A percentile compares a stretch with the other conserved stretches of the same genome.
Evolutionary conservation across 1,140 invertebrate species (phyloP).

Genomic region (Nephila pilipes): DNA sequence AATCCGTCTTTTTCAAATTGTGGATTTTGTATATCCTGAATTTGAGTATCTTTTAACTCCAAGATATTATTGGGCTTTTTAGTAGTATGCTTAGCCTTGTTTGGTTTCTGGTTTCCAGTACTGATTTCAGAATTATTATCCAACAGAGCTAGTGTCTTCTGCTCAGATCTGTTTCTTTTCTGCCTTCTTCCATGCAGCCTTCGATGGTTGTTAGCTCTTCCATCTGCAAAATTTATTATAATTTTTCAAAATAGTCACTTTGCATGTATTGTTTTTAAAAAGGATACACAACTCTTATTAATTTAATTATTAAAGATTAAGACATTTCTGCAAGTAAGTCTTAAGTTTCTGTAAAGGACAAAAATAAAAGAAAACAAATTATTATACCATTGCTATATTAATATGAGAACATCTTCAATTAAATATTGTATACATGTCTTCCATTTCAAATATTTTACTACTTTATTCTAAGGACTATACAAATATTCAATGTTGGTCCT

Average conservation of each 20-base stretch:
- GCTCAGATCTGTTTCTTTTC: slow-evolving; percentile 43
- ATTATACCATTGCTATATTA: no score
- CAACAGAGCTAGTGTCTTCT: not conserved
- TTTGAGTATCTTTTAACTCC: not conserved
- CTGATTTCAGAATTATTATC: slow-evolving; percentile 19
- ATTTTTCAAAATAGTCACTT: not conserved
- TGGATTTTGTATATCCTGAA: not conserved
- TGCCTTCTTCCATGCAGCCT: slow-evolving; percentile 36
- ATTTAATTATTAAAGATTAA: no score
- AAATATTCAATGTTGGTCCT: no score
- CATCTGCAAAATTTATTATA: not conserved
- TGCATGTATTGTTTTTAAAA: no score
- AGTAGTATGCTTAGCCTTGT: not conserved
- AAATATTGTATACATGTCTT: no score
- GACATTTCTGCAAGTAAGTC: no score
- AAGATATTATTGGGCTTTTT: slow-evolving; percentile 9
- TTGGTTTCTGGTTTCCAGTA: not conserved
- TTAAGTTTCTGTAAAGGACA: no score
- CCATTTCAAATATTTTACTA: no score
- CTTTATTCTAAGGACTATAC: no score
- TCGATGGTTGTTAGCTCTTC: slow-evolving; percentile 29
- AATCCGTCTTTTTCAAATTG: not conserved
- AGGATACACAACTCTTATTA: no score
- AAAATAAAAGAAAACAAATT: no score
- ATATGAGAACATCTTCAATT: no score